These are phyloP conservation scores for Caenorhabditis virilis DNA, from an alignment of 2,888 invertebrate species.

Conservation along the genomic window DNA sequence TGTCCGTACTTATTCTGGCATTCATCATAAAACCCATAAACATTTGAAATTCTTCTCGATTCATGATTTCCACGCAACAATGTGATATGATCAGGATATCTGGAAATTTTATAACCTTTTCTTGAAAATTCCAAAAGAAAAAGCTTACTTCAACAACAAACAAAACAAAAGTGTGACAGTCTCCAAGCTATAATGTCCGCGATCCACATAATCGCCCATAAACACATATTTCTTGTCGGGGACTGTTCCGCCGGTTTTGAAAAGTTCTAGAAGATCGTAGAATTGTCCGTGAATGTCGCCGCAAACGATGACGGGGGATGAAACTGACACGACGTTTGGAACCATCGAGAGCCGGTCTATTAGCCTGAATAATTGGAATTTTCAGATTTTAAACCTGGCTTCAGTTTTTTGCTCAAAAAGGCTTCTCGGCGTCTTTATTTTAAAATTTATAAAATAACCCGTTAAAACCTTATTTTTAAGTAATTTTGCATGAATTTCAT, in stretches of 20 bases:
- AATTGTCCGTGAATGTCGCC: constrained; percentile 92
- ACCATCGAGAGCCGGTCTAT: constrained; percentile 82
- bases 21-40: constrained; percentile 77
- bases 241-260: constrained; percentile 82
- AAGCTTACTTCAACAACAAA: constrained; percentile 41
- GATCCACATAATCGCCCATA: constrained; percentile 94
- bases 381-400: too few species aligned
- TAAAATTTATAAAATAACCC: too few species aligned
- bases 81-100: constrained; percentile 83
- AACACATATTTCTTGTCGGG: constrained; percentile 93
- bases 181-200: constrained; percentile 94
- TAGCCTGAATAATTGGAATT: constrained; percentile 34
- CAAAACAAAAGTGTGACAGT: constrained; percentile 74
- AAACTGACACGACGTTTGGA: constrained; percentile 95
- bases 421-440: too few species aligned
- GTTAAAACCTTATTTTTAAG: too few species aligned
- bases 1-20: constrained; percentile 99
- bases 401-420: too few species aligned
- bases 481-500: too few species aligned
- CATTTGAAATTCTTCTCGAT: constrained; percentile 96
- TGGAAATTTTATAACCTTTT: constrained; percentile 66
- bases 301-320: constrained; percentile 96
- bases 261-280: constrained; percentile 86
- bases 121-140: too few species aligned
- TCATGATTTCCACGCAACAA: constrained; percentile 96